phyloP scores from a whole-genome alignment of 2,888 invertebrate species.

The Patella caerulea region DNA sequence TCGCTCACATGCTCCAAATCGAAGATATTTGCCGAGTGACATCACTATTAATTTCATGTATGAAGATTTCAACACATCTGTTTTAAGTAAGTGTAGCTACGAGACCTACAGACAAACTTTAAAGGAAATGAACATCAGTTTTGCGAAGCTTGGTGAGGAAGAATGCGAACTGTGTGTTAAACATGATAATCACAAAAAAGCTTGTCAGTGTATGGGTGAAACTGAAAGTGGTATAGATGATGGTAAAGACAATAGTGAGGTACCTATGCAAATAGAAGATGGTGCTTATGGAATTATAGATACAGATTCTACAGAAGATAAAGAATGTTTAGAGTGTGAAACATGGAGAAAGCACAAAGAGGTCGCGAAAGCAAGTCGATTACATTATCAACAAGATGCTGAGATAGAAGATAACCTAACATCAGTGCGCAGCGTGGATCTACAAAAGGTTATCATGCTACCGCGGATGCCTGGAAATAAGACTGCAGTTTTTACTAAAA shows the following conservation, averaged over 20 bases:
- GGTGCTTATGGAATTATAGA: too few species aligned
- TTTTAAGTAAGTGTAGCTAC: not conserved
- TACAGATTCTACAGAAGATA: not conserved
- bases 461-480: not conserved
- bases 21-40: not conserved
- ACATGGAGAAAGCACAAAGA: not conserved
- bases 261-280: too few species aligned
- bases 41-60: not conserved
- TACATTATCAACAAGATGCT: not conserved
- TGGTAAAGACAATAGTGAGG: too few species aligned
- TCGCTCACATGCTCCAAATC: not conserved
- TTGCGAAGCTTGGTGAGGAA: not conserved
- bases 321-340: not conserved
- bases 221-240: too few species aligned
- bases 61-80: not conserved
- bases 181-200: not conserved
- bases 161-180: not conserved
- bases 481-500: not conserved
- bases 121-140: not conserved
- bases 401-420: not conserved
- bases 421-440: not conserved
- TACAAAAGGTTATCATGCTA: not conserved
- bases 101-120: not conserved
- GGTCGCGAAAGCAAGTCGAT: not conserved
- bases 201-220: not conserved